Evolutionary conservation across 2,113 vertebrate species (phyloP), one percentile per base, ranked within the genome.

Genomic region (Mesoclemmys tuberculata): DNA sequence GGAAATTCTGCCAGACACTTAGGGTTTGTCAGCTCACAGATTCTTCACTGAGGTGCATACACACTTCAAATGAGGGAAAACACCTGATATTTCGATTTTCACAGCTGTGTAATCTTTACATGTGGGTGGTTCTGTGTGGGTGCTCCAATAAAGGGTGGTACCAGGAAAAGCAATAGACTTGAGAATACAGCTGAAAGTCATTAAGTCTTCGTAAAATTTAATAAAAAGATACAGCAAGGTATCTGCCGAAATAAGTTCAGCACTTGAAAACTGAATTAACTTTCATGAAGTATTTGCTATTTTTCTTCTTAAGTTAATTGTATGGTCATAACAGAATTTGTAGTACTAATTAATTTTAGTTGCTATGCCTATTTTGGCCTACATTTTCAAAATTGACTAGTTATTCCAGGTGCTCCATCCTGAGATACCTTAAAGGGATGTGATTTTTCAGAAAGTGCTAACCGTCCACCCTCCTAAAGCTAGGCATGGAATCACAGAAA

Each of bases 71-170:
- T 27, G 22, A 94, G 61, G 49, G 84, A 64, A 77, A 52, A 86
- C 83, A 12, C 4, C 88, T 85, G 90, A n/a, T 87, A 94, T 44
- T 81, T 89, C 49, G 56, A 46, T 85, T 52, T 93, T 92, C 92
- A 90, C 97, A 98, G 95, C 96, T 98, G 96, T 90, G 87, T 52
- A 51, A 85, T 94, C 71, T 48, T 83, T 93, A 95, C 56, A 61
- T 91, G 93, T 96, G 91, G 97, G 97, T 97, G 97, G 97, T 55
- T 97, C 49, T 86, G 80, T 55, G 93, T 58, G 51, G 93, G 79
- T 89, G 87, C 77, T 96, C 22, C 92, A 95, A 97, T 61, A 97
- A 95, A 79, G n/a, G 61, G 58, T 96, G 93, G 74, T 90, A 89
- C 93, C 93, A 93, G 9, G 49, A 87, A 96, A 97, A 96, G 82